Evolutionary conservation across 2,113 vertebrate genomes (phyloP), one percentile per base, ranked within the genome.

Genomic region (Cnemophilus loriae): DNA sequence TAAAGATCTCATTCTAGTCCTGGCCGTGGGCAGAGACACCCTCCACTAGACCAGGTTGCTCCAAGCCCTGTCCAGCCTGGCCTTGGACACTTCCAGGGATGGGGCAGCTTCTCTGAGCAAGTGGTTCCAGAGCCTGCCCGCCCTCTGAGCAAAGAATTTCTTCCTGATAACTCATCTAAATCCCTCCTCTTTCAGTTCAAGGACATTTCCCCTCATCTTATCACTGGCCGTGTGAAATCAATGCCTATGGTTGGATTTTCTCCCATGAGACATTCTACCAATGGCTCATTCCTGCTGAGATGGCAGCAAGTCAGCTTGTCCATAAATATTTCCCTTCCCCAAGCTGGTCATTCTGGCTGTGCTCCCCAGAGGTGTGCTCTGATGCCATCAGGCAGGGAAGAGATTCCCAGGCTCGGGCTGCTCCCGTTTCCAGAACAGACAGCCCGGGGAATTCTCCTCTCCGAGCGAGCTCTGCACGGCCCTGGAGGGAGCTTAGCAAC

Each of bases 401-500:
- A 64, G 53, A 20, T 28, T 67, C 56, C 65, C 56, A 56, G 52
- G 27, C 14, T 13, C 37, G 11, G 70, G 53, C 50, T 2, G 2
- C 63, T 75, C 60, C 46, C 0, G 1, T 59, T 60, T 30, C 6
- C 26, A 49, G 55, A 28, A 11, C 1, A 3, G 53, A 55, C 41
- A 89, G 33, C 74, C 78, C 10, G 0, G 0, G 81, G 84, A 91
- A 26, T 7, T 46, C 71, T 91, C 63, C 70, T 61, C 44, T 75
- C 50, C 50, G 63, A 87, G 73, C 27, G 13, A 69, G 49, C 32
- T 83, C 86, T 88, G 64, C 64, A 7, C 28, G 47, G 61, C 85
- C 78, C 84, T 46, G 47, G 59, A 93, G 93, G 75, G 67, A 94
- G 67, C 91, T 74, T 80, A 94, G 93, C 91, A 97, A 95, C 75